Percentiles rank a stretch among this genome's conserved stretches.
These are phyloP conservation scores for Mylabris sibirica DNA, from an alignment of 2,888 invertebrate species.

Conservation along the genomic window DNA sequence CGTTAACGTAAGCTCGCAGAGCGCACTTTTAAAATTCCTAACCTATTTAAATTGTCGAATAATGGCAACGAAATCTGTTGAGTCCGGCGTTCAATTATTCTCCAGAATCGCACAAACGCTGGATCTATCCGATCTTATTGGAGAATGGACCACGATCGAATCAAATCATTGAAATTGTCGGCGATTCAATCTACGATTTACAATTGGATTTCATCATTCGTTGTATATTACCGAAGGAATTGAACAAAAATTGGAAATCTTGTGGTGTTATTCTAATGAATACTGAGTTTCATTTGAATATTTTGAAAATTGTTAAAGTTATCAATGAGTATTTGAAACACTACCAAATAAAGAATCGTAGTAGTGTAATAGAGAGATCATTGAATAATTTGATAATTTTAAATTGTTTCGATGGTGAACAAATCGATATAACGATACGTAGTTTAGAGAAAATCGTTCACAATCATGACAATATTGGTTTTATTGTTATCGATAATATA, in stretches of 20 bases:
- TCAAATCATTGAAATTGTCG: conserved; percentile 46
- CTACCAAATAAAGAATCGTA: conserved; percentile 35
- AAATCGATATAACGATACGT: conserved; percentile 45
- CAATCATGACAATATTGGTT: conserved; percentile 40
- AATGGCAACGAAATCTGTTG: conserved; percentile 33
- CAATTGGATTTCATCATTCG: conserved; percentile 48
- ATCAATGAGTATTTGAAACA: conserved; percentile 44
- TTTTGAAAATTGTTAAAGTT: conserved; percentile 48
- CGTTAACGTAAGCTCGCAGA: too few relatives aligned
- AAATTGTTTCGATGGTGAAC: conserved; percentile 45
- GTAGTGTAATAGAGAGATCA: conserved; percentile 42
- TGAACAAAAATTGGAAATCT: conserved; percentile 44
- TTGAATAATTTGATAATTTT: conserved; percentile 45
- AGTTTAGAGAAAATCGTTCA: conserved; percentile 46
- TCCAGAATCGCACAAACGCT: conserved; percentile 43
- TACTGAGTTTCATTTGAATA: conserved; percentile 46
- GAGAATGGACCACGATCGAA: conserved; percentile 43
- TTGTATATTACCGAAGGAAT: conserved; percentile 44
- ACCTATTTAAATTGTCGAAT: not conserved
- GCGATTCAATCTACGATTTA: conserved; percentile 39
- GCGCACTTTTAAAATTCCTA: not conserved
- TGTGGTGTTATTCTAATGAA: conserved; percentile 46
- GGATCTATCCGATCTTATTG: conserved; percentile 41
- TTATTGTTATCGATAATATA: conserved; percentile 49
- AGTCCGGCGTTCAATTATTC: conserved; percentile 51